Evolutionary conservation across 2,113 vertebrate genomes (phyloP), one percentile per base, ranked within the genome.

Genomic region (Percopsis transmontana): DNA sequence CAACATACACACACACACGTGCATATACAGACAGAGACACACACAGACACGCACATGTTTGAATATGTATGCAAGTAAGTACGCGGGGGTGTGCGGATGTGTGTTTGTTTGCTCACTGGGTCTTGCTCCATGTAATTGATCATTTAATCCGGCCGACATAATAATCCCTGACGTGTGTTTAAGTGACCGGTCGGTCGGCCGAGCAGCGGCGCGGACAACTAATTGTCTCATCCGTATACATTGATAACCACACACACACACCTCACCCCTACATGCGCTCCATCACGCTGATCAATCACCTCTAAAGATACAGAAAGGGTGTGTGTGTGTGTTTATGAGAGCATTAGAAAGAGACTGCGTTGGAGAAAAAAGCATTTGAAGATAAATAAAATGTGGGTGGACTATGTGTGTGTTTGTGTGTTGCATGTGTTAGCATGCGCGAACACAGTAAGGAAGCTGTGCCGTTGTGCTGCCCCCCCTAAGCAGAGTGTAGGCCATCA

Each of bases 131-230:
- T 65, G 79, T 84, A 84, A 88, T 85, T 85, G 86, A 89, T 90
- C 85, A 90, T 85, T 90, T 89, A 90, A 89, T 86, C 76, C 81
- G 68, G 80, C 77, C 88, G 88, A 87, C 90, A 90, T 85, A 77
- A 84, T 89, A 88, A 91, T 91, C 88, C 89, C 82, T 0, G 83
- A 84, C 79, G 80, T 72, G 74, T 90, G 87, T 92, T 90, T 90
- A 88, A 91, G 83, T 84, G 82, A 88, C 85, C 87, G 84, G 73
- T 77, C 41, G 85, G 76, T 44, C 73, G 40, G 68, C 33, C 21
- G 62, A 76, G 82, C 82, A 84, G 82, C 77, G 77, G 77, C 74
- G 73, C 79, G 84, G 70, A 74, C 63, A 74, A 90, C 84, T 90
- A 81, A 91, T 87, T 85, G 90, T 85, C 80, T 89, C 71, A 84